These are phyloP conservation scores for Steinernema hermaphroditum DNA, from an alignment of 2,888 invertebrate species.

Conservation along the genomic window DNA sequence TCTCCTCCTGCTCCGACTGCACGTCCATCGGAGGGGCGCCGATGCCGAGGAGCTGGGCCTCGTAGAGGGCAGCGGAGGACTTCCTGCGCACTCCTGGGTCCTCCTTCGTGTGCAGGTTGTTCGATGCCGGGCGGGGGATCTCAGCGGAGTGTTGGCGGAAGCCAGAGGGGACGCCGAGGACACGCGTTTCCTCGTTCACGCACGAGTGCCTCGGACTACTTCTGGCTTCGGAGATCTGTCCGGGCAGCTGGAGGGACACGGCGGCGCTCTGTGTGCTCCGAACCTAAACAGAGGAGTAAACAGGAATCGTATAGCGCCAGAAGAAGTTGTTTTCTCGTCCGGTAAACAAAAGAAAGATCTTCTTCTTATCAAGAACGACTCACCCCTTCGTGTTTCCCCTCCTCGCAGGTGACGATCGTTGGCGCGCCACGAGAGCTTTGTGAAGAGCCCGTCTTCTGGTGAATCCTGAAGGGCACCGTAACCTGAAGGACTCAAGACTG, in stretches of 20 bases:
- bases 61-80: constrained; percentile 24
- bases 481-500: not conserved
- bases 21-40: constrained; percentile 13
- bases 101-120: not conserved
- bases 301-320: too few relatives aligned
- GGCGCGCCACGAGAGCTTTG: not conserved
- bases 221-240: constrained; percentile 16
- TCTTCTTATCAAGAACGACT: too few relatives aligned
- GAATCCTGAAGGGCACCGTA: constrained; percentile 6
- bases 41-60: not conserved
- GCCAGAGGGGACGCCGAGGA: not conserved
- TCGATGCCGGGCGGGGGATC: not conserved
- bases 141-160: not conserved
- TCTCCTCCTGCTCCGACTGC: constrained; percentile 11
- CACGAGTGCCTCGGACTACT: constrained; percentile 6
- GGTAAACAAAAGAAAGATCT: too few relatives aligned
- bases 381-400: not conserved
- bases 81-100: not conserved
- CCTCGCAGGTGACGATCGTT: constrained; percentile 17
- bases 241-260: constrained; percentile 1
- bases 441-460: not conserved
- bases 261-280: not conserved
- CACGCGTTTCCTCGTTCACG: constrained; percentile 23
- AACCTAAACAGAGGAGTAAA: not conserved
- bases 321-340: too few relatives aligned